Evolutionary conservation across 2,888 invertebrate species (phyloP), one percentile per base, ranked within the genome.

Genomic region (Corythucha ciliata): DNA sequence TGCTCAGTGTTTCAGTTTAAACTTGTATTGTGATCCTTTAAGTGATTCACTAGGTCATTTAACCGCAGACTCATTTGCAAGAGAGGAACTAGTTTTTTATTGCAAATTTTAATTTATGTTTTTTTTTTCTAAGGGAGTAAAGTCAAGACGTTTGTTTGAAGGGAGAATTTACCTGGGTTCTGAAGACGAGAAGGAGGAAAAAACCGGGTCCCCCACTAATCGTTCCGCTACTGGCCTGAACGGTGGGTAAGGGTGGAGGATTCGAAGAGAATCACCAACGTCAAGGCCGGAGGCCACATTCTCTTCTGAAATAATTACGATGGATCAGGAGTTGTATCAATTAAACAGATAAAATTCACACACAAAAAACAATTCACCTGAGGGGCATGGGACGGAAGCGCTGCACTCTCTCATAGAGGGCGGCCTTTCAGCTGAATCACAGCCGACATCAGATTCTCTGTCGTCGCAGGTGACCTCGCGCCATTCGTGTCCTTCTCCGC

Each of bases 401-500:
- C 80, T 78, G 64, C 89, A 89, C 27, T 80, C 74, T 62, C 83
- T 77, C 29, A 80, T 78, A 56, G 77, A 74, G 51, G 76, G 74
- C 0, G 88, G 89, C 63, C 81, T 77, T 51, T 76, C 72, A 10
- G 71, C 68, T 2, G 77, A 75, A 61, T 83, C 80, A 65, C 90
- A 90, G 39, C 66, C 65, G 21, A 65, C 67, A 51, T 77, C 42
- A 32, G 37, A 20, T 21, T 48, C 48, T 21, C 48, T 41, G 50
- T n/a, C 47, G 26, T 65, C 61, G 66, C 93, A 93, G 64, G 85
- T 82, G 45, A 91, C 83, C 27, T 79, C 79, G 16, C 93, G 77
- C 21, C 81, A 81, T 69, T 87, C 87, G 26, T 83, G 73, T 0
- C 93, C 93, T 65, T 79, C 85, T 8, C 91, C 93, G 65, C 93